Conservation (phyloP, 2,113 vertebrate species). For the Prietella phreatophila region DNA sequence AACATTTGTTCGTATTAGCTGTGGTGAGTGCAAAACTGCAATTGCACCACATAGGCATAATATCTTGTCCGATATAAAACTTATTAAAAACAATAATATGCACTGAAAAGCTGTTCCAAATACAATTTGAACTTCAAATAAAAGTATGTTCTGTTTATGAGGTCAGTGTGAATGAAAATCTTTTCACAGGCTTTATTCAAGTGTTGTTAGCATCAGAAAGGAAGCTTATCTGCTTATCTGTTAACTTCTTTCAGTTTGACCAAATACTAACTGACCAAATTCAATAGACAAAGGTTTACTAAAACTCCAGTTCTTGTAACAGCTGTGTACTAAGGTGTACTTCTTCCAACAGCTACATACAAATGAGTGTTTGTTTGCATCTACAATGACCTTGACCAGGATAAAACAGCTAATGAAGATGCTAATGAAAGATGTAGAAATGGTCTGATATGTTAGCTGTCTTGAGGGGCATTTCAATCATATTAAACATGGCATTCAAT, state of each 20-base stretch:
- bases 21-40: not conserved
- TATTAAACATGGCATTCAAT: no score
- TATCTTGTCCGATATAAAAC: not conserved
- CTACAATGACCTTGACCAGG: no score
- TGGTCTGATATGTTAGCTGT: no score
- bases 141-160: not conserved
- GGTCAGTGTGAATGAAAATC: not conserved
- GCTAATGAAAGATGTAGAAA: no score
- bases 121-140: not conserved
- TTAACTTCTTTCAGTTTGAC: not conserved
- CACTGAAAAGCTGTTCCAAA: not conserved
- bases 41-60: not conserved
- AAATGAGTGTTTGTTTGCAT: no score
- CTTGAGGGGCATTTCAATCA: no score
- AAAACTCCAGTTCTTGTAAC: no score
- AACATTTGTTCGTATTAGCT: not conserved
- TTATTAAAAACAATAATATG: not conserved
- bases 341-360: no score
- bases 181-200: not conserved
- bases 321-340: no score
- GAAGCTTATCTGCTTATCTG: not conserved
- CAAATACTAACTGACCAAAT: not conserved
- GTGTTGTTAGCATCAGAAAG: not conserved
- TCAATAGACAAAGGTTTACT: not conserved
- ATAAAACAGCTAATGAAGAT: no score